Conservation (phyloP, 2,797 vertebrate genomes). For the Morus bassanus region DNA sequence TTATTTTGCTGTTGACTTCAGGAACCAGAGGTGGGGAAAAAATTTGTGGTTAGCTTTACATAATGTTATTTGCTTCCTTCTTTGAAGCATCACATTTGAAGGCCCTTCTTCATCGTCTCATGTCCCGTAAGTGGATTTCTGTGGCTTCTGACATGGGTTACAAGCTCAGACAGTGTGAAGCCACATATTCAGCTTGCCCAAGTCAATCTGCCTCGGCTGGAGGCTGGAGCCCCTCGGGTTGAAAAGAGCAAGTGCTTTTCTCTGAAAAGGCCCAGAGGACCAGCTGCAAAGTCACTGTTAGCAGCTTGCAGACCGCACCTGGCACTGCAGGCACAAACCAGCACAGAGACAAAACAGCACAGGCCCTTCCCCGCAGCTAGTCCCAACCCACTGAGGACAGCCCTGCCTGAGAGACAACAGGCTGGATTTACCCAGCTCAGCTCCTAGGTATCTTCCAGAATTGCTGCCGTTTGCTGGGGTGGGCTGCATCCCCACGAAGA, state of each 20-base stretch:
- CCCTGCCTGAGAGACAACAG: not conserved
- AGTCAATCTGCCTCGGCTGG: not conserved
- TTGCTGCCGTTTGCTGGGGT: not conserved
- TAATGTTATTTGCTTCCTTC: not conserved
- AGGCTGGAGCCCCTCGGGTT: not conserved
- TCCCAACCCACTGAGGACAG: not conserved
- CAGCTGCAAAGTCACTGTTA: not conserved
- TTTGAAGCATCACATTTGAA: not conserved
- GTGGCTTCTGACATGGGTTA: not conserved
- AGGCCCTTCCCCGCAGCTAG: not conserved
- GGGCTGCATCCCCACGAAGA: not conserved
- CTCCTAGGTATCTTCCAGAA: not conserved
- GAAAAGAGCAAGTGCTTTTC: not conserved
- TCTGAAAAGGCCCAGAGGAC: not conserved
- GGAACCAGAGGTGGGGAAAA: not conserved
- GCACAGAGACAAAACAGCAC: not conserved
- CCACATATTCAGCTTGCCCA: not conserved
- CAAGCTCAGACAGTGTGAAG: not conserved
- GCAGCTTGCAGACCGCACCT: not conserved
- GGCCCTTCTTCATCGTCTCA: not conserved
- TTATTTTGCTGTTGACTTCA: not conserved
- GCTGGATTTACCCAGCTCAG: not conserved
- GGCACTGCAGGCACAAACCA: not conserved
- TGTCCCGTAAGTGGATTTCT: not conserved
- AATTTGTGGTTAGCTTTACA: not conserved